phyloP scores from a whole-genome alignment of 2,113 vertebrate genomes.

The Casuarius casuarius region DNA sequence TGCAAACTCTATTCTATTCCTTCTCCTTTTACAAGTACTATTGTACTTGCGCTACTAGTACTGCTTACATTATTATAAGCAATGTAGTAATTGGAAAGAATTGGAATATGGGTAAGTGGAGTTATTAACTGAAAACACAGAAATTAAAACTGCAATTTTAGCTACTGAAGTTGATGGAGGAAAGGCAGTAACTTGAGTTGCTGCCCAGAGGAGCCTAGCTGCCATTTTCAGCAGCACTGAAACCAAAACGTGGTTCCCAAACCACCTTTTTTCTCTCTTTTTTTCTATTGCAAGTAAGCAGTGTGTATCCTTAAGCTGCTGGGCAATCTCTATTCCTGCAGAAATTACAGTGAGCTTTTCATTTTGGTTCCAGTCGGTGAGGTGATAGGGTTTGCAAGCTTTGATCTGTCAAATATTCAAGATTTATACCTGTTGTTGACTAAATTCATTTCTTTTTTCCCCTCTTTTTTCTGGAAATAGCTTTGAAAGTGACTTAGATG shows the following conservation, averaged over 20 bases:
- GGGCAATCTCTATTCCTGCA: not conserved
- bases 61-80: too few species aligned
- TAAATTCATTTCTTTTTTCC: too few species aligned
- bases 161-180: not conserved
- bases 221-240: not conserved
- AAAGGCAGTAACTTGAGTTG: not conserved
- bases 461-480: not conserved
- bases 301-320: not conserved
- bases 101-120: not conserved
- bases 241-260: not conserved
- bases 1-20: fast-evolving
- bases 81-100: not conserved
- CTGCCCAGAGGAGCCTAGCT: not conserved
- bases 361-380: not conserved
- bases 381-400: not conserved
- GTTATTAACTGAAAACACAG: not conserved
- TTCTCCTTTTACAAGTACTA: not conserved
- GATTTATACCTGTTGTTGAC: not conserved
- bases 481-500: not conserved
- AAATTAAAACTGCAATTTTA: not conserved
- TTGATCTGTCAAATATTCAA: fast-evolving
- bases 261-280: too few species aligned
- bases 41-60: not conserved
- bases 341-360: not conserved
- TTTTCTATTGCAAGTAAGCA: fast-evolving